Evolutionary conservation across 2,113 vertebrate species (phyloP).

Genomic region (Ptychochromis oligacanthus): DNA sequence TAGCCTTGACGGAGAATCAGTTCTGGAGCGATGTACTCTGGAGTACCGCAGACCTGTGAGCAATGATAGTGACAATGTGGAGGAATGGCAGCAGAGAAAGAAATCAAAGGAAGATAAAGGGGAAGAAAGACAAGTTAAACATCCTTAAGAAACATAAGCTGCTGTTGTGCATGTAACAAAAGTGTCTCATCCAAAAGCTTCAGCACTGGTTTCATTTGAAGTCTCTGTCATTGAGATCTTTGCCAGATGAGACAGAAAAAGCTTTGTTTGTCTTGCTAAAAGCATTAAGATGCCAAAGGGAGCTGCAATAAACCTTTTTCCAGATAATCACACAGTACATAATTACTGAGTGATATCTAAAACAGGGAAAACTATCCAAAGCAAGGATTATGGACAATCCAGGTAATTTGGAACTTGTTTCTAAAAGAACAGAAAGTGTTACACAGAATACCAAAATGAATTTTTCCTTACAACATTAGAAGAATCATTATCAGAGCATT

Average conservation of each 20-base stretch:
- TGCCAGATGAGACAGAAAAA: background rate
- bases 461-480: background rate
- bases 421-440: background rate
- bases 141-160: background rate
- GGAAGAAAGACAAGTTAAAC: background rate
- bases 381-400: background rate
- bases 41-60: slow-evolving; percentile 92
- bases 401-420: background rate
- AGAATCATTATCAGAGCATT: background rate
- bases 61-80: background rate
- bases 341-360: background rate
- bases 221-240: background rate
- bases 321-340: background rate
- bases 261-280: background rate
- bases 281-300: background rate
- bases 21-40: slow-evolving; percentile 96
- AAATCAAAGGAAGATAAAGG: background rate
- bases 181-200: background rate
- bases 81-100: background rate
- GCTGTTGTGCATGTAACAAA: background rate
- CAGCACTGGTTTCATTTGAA: too few relatives aligned
- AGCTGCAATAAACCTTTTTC: background rate
- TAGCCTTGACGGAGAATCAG: slow-evolving; percentile 94
- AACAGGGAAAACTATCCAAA: background rate
- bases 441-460: background rate